Evolutionary conservation across 2,888 invertebrate species (phyloP).

Genomic region (Ganaspis brasiliensis): DNA sequence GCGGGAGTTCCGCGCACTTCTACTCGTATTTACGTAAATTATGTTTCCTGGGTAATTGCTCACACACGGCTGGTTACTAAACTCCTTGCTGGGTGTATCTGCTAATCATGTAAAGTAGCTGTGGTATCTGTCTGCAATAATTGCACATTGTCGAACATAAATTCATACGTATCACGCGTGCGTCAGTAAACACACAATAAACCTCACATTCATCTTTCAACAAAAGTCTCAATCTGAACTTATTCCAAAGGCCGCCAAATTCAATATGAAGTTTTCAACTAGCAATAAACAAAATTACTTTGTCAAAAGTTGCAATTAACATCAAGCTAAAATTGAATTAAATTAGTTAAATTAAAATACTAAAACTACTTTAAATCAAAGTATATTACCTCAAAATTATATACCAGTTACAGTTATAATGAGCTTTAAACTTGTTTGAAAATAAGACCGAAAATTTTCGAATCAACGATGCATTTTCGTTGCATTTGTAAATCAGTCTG

Average conservation of each 20-base stretch:
- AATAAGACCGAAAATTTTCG: neutral
- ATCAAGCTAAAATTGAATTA: too few species aligned
- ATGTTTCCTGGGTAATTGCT: conserved; percentile 74
- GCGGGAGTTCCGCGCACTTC: conserved; percentile 54
- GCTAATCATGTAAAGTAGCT: conserved; percentile 70
- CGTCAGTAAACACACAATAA: conserved; percentile 66
- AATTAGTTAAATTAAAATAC: too few species aligned
- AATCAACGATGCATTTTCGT: conserved; percentile 11
- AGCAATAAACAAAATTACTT: too few species aligned
- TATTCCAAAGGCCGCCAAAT: neutral
- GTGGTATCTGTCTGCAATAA: conserved; percentile 65
- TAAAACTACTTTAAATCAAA: too few species aligned
- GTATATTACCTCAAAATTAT: too few species aligned
- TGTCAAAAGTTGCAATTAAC: too few species aligned
- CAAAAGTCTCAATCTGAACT: neutral
- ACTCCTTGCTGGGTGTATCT: conserved; percentile 60
- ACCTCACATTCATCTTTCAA: conserved; percentile 52
- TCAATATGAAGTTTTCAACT: neutral
- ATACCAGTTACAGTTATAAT: too few species aligned
- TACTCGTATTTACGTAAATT: conserved; percentile 66
- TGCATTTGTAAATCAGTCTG: conserved; percentile 63
- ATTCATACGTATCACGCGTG: conserved; percentile 67
- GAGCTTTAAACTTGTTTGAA: too few species aligned
- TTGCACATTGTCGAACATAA: conserved; percentile 72
- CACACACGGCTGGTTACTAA: conserved; percentile 64